Evolutionary conservation across 2,888 invertebrate genomes (phyloP).

Genomic region (Melieria omissa): DNA sequence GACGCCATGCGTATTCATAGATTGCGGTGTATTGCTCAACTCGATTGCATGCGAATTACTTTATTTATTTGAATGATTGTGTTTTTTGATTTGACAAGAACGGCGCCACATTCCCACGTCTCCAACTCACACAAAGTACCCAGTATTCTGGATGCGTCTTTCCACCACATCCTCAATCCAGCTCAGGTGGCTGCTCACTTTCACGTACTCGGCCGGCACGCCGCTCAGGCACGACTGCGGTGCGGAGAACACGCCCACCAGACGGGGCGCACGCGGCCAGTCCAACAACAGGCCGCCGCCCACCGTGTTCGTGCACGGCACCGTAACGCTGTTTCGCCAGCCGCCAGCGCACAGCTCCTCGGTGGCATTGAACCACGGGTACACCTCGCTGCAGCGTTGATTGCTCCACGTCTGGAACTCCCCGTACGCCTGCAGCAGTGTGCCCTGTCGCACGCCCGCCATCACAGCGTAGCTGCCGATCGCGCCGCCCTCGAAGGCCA

Average conservation of each 20-base stretch:
- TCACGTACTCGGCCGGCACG: constrained; percentile 36
- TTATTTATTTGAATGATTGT: too few relatives aligned
- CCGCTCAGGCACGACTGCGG: constrained; percentile 38
- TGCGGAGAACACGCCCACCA: constrained; percentile 43
- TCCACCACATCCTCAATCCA: constrained; percentile 40
- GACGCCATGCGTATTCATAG: too few relatives aligned
- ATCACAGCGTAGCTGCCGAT: constrained; percentile 40
- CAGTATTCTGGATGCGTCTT: constrained; percentile 2
- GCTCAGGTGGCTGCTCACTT: constrained; percentile 26
- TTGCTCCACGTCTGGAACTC: constrained; percentile 40
- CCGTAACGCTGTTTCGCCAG: constrained; percentile 31
- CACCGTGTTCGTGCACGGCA: constrained; percentile 43
- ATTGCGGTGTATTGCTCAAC: too few relatives aligned
- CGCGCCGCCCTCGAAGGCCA: constrained; percentile 23
- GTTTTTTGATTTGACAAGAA: too few relatives aligned
- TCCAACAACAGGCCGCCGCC: constrained; percentile 45
- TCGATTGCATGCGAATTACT: too few relatives aligned
- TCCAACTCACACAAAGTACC: constrained; percentile 15
- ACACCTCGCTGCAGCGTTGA: constrained; percentile 29
- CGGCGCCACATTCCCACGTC: too few relatives aligned
- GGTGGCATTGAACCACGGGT: constrained; percentile 24
- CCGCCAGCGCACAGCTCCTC: constrained; percentile 43
- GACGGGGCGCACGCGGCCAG: constrained; percentile 42
- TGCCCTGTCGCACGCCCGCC: constrained; percentile 40
- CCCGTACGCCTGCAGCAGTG: constrained; percentile 40